Conservation (phyloP, 2,888 invertebrate species). For the Eristalinus sepulchralis region DNA sequence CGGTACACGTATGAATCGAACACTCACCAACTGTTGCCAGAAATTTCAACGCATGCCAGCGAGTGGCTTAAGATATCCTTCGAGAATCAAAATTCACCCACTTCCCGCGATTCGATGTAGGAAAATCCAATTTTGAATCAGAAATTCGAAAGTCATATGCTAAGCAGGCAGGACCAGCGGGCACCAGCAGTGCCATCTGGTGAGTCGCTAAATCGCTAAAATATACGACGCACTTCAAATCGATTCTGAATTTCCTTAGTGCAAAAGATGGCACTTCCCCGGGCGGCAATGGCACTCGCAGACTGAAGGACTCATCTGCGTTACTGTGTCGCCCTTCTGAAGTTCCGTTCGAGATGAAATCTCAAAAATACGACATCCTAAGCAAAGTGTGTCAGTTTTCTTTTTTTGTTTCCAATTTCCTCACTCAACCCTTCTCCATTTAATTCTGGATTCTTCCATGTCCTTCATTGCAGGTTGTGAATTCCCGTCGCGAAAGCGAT, state of each 20-base stretch:
- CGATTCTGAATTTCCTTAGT: background rate
- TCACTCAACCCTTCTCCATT: slow-evolving; percentile 40
- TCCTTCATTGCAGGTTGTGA: slow-evolving; percentile 83
- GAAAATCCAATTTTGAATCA: background rate
- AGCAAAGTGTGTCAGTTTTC: slow-evolving; percentile 49
- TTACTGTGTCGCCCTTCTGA: background rate
- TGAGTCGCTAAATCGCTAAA: background rate
- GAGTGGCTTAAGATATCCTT: background rate
- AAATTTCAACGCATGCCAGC: background rate
- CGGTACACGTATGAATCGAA: no score
- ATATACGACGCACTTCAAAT: background rate
- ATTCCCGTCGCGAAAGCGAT: slow-evolving; percentile 91
- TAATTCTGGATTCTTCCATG: slow-evolving; percentile 55
- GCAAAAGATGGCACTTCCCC: background rate
- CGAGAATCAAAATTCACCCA: background rate
- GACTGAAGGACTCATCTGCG: background rate
- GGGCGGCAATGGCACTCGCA: background rate
- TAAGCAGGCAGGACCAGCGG: background rate
- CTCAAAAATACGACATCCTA: slow-evolving; percentile 4
- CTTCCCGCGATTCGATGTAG: background rate
- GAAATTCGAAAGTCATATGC: background rate
- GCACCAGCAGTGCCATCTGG: background rate
- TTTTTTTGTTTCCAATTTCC: slow-evolving; percentile 49
- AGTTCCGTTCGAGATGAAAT: background rate
- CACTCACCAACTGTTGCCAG: no score